Evolutionary conservation across 2,797 vertebrate species (phyloP).

Genomic region (Melanotaenia boesemani): DNA sequence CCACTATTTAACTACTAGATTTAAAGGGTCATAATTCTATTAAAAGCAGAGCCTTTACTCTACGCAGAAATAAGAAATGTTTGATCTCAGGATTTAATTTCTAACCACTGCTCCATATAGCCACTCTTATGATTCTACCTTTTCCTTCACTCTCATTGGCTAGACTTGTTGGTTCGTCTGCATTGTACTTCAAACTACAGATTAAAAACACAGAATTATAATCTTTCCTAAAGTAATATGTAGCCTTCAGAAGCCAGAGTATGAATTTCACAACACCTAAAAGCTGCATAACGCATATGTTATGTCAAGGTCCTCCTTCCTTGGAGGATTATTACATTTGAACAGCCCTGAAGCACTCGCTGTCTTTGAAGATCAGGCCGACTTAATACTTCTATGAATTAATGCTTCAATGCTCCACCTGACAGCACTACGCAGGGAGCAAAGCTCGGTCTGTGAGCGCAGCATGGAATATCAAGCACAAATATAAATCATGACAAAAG

Average conservation of each 20-base stretch:
- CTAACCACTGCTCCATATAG: neutral
- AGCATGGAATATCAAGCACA: neutral
- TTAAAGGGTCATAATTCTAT: no score
- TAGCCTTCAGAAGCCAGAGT: neutral
- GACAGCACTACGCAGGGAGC: neutral
- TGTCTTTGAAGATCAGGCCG: constrained; percentile 38
- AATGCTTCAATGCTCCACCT: neutral
- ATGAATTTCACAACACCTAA: constrained; percentile 10
- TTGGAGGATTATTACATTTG: constrained; percentile 28
- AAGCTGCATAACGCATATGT: constrained; percentile 12
- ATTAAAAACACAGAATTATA: constrained; percentile 14
- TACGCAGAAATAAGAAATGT: no score
- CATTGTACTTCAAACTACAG: constrained; percentile 2
- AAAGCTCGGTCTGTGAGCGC: neutral
- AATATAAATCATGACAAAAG: neutral
- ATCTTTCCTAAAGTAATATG: neutral
- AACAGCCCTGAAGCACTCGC: constrained; percentile 9
- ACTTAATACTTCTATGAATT: constrained; percentile 10
- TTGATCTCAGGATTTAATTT: neutral
- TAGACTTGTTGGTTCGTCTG: neutral
- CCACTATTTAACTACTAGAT: no score
- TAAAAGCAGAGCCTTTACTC: no score
- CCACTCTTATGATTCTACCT: neutral
- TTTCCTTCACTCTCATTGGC: neutral
- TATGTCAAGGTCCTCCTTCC: constrained; percentile 24